These are phyloP conservation scores for Geodia barretti DNA, from an alignment of 37 sponge, comb jelly and placozoan species.

Conservation along the genomic window DNA sequence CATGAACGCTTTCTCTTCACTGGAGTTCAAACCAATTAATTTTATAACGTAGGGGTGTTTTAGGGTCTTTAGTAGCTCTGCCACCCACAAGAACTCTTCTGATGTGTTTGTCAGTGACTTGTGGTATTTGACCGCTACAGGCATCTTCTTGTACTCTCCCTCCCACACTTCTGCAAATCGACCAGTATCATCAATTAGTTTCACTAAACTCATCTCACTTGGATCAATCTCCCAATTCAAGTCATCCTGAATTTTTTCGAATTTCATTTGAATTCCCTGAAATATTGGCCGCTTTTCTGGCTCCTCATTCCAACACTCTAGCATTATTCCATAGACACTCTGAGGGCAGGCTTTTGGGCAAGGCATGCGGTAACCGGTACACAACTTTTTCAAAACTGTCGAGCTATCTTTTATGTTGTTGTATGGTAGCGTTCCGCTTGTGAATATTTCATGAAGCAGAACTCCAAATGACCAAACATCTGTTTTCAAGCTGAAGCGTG, in stretches of 20 bases:
- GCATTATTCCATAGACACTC: slow-evolving; percentile 53
- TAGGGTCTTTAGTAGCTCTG: slow-evolving; percentile 57
- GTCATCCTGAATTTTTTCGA: slow-evolving; percentile 8
- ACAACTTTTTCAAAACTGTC: slow-evolving; percentile 16
- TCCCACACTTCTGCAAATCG: slow-evolving; percentile 38
- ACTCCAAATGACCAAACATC: slow-evolving; percentile 91
- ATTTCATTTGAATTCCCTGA: slow-evolving; percentile 1
- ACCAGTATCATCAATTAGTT: not conserved
- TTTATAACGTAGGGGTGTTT: slow-evolving; percentile 45
- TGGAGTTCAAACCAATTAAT: slow-evolving; percentile 54
- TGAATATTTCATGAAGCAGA: slow-evolving; percentile 74
- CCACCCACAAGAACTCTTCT: slow-evolving; percentile 8
- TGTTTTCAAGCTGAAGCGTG: slow-evolving; percentile 76
- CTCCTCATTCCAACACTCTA: slow-evolving; percentile 56
- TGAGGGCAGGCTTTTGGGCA: slow-evolving; percentile 48
- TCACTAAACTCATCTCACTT: not conserved
- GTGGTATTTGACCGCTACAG: slow-evolving; percentile 27
- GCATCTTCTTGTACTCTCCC: slow-evolving; percentile 29
- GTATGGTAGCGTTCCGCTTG: slow-evolving; percentile 69
- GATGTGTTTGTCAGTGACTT: slow-evolving; percentile 6
- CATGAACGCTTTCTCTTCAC: slow-evolving; percentile 43
- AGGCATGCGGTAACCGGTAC: slow-evolving; percentile 55
- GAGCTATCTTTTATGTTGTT: slow-evolving; percentile 27
- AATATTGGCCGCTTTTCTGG: slow-evolving; percentile 32
- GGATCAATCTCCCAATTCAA: not conserved